Evolutionary conservation across 2,888 invertebrate species (phyloP), one percentile per base, ranked within the genome.

Genomic region (Cephus spinipes): DNA sequence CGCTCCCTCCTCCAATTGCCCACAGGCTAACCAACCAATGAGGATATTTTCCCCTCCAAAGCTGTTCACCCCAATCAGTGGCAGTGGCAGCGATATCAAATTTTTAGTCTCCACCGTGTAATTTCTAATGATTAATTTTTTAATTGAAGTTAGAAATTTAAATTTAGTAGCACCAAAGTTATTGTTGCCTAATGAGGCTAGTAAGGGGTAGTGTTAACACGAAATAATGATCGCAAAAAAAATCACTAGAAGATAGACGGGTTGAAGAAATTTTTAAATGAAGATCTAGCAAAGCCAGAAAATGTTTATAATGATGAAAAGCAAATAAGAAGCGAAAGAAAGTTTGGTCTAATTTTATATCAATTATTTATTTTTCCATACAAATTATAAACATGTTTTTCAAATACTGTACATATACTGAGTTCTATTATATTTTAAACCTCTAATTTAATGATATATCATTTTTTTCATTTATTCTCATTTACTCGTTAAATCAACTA

Each of bases 331-430:
- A 15, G 23, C 23, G 23, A 55, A 55, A 55, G 55, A 55, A 55
- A 40, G 15, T 55, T 55, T 55, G 69, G 23, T 75, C 73, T 81
- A 76, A 79, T 90, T 90, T 91, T 90, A 89, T 91, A 91, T 91
- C 91, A 90, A 91, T 91, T 91, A 89, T 91, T 91, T 90, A 90
- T 90, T 90, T 94, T 95, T 95, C 94, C 95, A 95, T 95, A 95
- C 95, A 95, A 95, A 95, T 95, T 95, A 95, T 95, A 93, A 95
- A 95, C 95, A 94, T 95, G 94, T 94, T 94, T 93, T 94, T 95
- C 95, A 95, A 95, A 95, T 95, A 95, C 95, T 95, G 95, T 95
- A 95, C 95, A 95, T 92, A 91, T 91, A 91, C 91, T 91, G 91
- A 91, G 89, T 91, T 91, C 90, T 91, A 92, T 91, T 89, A 90